These are phyloP conservation scores for Scomber colias DNA, from an alignment of 2,113 vertebrate genomes.

Conservation along the genomic window DNA sequence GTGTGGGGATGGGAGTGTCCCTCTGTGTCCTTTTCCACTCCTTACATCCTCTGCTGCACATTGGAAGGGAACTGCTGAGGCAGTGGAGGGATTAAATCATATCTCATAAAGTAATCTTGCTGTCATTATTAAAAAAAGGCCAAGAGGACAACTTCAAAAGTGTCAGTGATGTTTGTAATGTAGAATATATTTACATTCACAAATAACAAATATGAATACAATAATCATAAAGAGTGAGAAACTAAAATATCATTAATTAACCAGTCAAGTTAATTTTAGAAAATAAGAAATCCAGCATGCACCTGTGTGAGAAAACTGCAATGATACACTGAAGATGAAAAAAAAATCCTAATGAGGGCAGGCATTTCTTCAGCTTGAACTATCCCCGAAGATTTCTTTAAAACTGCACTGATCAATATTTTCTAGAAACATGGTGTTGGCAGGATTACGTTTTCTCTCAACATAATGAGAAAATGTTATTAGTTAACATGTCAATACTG, in stretches of 20 bases:
- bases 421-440: no score
- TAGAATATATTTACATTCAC: not conserved
- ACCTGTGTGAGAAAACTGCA: no score
- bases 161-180: not conserved
- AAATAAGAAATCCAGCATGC: no score
- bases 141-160: not conserved
- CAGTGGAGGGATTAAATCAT: conserved; percentile 11
- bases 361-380: no score
- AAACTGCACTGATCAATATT: not conserved
- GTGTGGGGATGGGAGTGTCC: conserved; percentile 17
- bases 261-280: no score
- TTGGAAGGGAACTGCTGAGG: not conserved
- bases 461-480: no score
- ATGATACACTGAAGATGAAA: no score
- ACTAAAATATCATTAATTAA: no score
- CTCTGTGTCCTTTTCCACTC: conserved; percentile 19
- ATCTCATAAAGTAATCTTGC: conserved; percentile 17
- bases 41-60: conserved; percentile 27
- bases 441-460: no score
- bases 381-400: not conserved
- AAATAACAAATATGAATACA: no score
- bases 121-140: not conserved
- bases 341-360: not conserved
- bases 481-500: no score
- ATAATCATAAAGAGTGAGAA: no score